Evolutionary conservation across 2,113 vertebrate species (phyloP).

Genomic region (Nothoprocta perdicaria): DNA sequence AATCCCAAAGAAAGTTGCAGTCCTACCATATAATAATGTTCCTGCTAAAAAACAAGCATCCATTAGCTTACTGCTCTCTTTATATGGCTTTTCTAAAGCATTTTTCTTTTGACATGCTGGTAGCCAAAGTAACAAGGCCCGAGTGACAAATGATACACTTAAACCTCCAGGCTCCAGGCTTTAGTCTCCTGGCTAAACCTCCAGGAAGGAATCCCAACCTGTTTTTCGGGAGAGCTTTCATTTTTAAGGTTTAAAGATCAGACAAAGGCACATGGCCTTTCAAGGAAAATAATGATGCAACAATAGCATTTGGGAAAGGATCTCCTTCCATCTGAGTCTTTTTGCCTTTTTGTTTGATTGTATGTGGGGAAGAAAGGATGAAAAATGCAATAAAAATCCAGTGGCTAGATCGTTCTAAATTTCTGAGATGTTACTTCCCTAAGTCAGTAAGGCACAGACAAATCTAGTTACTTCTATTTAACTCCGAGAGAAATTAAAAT

Average conservation of each 20-base stretch:
- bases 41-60: not conserved
- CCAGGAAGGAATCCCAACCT: not conserved
- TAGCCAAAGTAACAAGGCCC: constrained; percentile 7
- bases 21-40: not conserved
- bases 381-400: not conserved
- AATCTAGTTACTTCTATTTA: not conserved
- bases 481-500: not conserved
- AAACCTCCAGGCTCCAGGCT: not conserved
- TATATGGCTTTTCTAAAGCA: not conserved
- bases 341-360: not conserved
- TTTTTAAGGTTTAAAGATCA: not conserved
- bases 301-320: not conserved
- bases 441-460: not conserved
- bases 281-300: not conserved
- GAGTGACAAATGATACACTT: constrained; percentile 20
- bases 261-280: constrained; percentile 6
- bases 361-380: not conserved
- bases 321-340: not conserved
- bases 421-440: not conserved
- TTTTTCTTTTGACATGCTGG: constrained; percentile 12
- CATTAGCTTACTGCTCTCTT: not conserved
- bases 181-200: not conserved
- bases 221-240: not conserved
- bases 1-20: not conserved
- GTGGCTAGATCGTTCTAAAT: accelerated